Base-by-base conservation (phyloP, 2,888 invertebrate genomes). In the Allolobophora icterica region DNA sequence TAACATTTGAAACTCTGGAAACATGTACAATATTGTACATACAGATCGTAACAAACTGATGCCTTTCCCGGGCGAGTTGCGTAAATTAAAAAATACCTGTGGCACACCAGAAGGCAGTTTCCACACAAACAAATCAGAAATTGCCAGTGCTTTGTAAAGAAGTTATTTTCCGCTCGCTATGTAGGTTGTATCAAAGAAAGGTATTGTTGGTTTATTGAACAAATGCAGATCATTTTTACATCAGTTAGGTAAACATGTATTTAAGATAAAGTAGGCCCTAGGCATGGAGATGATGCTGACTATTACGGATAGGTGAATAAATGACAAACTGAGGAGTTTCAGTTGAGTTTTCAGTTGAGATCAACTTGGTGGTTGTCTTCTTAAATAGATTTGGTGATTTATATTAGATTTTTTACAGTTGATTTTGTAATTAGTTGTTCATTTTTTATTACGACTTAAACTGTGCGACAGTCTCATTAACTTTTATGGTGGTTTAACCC, bases 101-200 rank as follows among this genome's bases (percentile, higher is more conserved):
- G n/a, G 8, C n/a, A 71, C 8, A n/a, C 4, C 30, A 13, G 71
- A 71, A 71, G 71, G 71, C 71, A 30, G 13, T 71, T 30, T 71
- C 71, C 71, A 71, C 71, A 71, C n/a, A 71, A 71, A 71, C 30
- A n/a, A 71, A 71, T 71, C 71, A 71, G 71, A 71, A 71, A 71
- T n/a, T n/a, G n/a, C 30, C 71, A n/a, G 71, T 71, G n/a, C 71
- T 71, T 71, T n/a, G n/a, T 71, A n/a, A 71, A n/a, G n/a, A 71
- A 71, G n/a, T 71, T 71, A 71, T n/a, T 71, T 30, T 71, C n/a
- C 5, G 30, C 6, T 71, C 11, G 13, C 71, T 71, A 13, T n/a
- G 71, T 71, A 71, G 30, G 71, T 71, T 71, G 71, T 71, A 11
- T 71, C 71, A 71, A 71, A 71, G 71, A 71, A n/a, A n/a, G 71